A percentile compares a stretch with the other conserved stretches of the same genome.
These are phyloP conservation scores for Hartigia nigra DNA, from an alignment of 2,888 invertebrate genomes.

Conservation along the genomic window DNA sequence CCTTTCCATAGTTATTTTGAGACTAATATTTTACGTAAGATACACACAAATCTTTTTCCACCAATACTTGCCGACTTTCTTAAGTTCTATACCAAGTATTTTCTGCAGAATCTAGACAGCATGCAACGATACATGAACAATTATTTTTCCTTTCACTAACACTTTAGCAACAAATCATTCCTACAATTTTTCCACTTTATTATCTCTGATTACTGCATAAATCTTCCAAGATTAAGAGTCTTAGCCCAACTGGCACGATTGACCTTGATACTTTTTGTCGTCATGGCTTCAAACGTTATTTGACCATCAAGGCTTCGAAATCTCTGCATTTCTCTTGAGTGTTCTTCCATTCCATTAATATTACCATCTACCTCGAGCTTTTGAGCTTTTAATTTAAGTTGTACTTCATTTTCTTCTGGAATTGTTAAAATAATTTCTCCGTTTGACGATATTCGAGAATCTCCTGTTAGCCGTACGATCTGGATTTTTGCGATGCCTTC, in stretches of 20 bases:
- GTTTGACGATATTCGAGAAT: slow-evolving; percentile 52
- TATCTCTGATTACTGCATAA: slow-evolving; percentile 22
- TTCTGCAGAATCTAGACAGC: too few relatives aligned
- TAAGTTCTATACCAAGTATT: too few relatives aligned
- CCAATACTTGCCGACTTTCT: too few relatives aligned
- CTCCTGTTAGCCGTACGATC: slow-evolving; percentile 52
- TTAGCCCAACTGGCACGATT: slow-evolving; percentile 36
- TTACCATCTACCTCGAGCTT: slow-evolving; percentile 28
- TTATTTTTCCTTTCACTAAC: too few relatives aligned
- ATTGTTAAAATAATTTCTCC: slow-evolving; percentile 51
- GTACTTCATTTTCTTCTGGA: slow-evolving; percentile 30
- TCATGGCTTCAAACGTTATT: slow-evolving; percentile 28
- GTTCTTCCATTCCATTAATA: slow-evolving; percentile 18
- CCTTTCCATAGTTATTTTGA: too few relatives aligned
- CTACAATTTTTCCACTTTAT: too few relatives aligned
- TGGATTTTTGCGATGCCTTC: slow-evolving; percentile 57
- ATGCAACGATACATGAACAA: too few relatives aligned
- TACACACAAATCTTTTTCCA: too few relatives aligned
- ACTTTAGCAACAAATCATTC: too few relatives aligned
- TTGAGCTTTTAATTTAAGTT: slow-evolving; percentile 26
- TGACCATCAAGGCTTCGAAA: slow-evolving; percentile 16
- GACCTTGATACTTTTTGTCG: slow-evolving; percentile 27
- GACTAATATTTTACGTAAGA: too few relatives aligned
- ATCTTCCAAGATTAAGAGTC: slow-evolving; percentile 34
- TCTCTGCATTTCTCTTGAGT: slow-evolving; percentile 19